Evolutionary conservation across 2,113 vertebrate genomes (phyloP).

Genomic region (Jaculus jaculus): DNA sequence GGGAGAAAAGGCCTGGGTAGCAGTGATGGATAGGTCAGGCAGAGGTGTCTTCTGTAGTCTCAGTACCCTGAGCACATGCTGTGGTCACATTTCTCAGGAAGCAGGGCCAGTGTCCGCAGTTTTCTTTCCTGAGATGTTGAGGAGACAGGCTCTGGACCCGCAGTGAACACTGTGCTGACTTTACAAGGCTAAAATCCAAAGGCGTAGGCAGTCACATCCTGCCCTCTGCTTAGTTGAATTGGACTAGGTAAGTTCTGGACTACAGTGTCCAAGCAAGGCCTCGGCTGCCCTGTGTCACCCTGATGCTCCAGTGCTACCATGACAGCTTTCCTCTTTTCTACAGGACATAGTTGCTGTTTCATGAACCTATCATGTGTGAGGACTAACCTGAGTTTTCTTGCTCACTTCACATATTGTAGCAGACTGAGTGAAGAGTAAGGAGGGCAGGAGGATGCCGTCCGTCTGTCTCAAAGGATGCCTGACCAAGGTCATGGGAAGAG

Average conservation of each 20-base stretch:
- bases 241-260: constrained; percentile 5
- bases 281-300: background rate
- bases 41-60: background rate
- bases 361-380: background rate
- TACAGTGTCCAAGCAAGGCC: background rate
- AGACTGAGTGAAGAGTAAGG: background rate
- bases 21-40: background rate
- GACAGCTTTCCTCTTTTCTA: constrained; percentile 2
- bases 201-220: background rate
- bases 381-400: background rate
- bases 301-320: background rate
- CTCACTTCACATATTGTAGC: background rate
- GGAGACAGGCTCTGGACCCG: background rate
- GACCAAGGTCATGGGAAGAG: background rate
- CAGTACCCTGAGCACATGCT: background rate
- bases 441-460: background rate
- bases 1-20: background rate
- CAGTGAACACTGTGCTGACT: background rate
- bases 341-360: background rate
- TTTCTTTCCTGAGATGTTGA: background rate
- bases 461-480: background rate
- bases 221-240: background rate
- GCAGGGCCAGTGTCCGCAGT: background rate
- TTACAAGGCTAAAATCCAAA: constrained; percentile 7
- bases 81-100: background rate